phyloP scores from a whole-genome alignment of 1,140 invertebrate species.

The Leptonema lineaticorne region DNA sequence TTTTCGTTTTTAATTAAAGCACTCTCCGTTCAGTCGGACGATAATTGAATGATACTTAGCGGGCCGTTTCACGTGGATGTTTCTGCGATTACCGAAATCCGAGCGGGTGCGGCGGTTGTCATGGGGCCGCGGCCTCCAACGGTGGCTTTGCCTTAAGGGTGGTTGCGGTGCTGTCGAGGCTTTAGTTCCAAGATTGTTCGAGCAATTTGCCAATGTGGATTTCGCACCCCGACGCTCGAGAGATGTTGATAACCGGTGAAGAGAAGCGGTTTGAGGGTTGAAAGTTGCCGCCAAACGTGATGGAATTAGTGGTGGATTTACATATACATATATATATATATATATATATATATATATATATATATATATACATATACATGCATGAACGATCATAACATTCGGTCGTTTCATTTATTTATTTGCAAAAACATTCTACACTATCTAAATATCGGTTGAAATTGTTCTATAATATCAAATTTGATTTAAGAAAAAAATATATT shows the following conservation, averaged over 20 bases:
- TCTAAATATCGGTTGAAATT: too few species aligned
- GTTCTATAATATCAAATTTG: too few species aligned
- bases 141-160: neutral
- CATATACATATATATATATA: neutral
- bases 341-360: neutral
- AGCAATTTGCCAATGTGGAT: slow-evolving; percentile 4
- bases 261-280: neutral
- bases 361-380: neutral
- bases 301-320: neutral
- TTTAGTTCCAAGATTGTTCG: neutral
- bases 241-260: neutral
- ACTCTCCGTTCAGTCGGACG: too few species aligned
- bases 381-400: too few species aligned
- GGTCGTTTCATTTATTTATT: too few species aligned
- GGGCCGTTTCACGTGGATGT: slow-evolving; percentile 11
- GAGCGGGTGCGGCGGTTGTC: neutral
- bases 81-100: slow-evolving; percentile 17
- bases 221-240: neutral
- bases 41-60: slow-evolving; percentile 16
- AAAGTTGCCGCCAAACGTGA: neutral
- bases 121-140: neutral
- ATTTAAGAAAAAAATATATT: too few species aligned
- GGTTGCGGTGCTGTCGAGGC: neutral
- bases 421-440: too few species aligned
- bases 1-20: too few species aligned